Conservation (phyloP, 2,888 invertebrate genomes). For the Brachynemurus nebulosus region DNA sequence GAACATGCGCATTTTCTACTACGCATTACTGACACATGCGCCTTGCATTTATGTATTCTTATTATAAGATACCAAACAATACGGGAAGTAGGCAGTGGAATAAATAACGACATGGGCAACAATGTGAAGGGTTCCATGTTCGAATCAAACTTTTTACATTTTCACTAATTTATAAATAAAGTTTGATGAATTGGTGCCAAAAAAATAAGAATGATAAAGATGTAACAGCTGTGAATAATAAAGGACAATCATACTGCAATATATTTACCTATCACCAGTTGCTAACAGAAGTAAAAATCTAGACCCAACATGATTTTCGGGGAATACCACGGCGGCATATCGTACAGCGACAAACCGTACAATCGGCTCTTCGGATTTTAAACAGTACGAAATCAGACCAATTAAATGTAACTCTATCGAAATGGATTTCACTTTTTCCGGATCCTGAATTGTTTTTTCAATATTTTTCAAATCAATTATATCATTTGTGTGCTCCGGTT, state of each 20-base stretch:
- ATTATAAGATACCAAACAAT: too few relatives aligned
- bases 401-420: constrained; percentile 24
- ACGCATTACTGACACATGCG: too few relatives aligned
- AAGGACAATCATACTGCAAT: constrained; percentile 2
- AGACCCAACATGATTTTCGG: constrained; percentile 66
- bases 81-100: too few relatives aligned
- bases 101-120: too few relatives aligned
- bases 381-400: constrained; percentile 56
- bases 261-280: constrained; percentile 62
- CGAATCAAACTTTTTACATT: too few relatives aligned
- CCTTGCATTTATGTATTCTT: too few relatives aligned
- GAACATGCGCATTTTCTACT: too few relatives aligned
- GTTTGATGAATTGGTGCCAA: too few relatives aligned
- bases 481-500: constrained; percentile 21
- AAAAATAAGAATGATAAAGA: too few relatives aligned
- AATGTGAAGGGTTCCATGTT: too few relatives aligned
- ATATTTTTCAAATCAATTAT: constrained; percentile 20
- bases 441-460: constrained; percentile 28
- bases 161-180: too few relatives aligned
- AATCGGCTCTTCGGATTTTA: constrained; percentile 62
- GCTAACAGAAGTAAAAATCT: constrained; percentile 69
- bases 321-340: constrained; percentile 70
- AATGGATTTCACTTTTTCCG: constrained; percentile 27
- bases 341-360: constrained; percentile 72
- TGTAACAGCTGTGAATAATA: too few relatives aligned